Conservation (phyloP, 1,140 invertebrate species). For the Goniozus legneri region DNA sequence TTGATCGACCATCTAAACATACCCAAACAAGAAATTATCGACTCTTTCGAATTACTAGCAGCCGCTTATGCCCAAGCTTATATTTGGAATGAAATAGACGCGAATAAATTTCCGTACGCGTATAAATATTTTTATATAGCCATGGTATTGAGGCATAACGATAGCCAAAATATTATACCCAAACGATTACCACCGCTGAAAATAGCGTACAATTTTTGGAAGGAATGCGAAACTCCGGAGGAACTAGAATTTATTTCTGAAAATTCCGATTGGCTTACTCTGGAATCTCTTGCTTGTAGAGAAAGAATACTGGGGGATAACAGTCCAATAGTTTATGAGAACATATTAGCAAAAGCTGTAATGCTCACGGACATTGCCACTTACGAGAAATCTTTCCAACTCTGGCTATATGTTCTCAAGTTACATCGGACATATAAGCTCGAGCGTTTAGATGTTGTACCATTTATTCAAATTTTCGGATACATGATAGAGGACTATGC, state of each 20-base stretch:
- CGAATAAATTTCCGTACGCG: too few relatives aligned
- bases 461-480: slow-evolving; percentile 88
- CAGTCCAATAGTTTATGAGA: slow-evolving; percentile 86
- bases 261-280: slow-evolving; percentile 81
- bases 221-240: slow-evolving; percentile 75
- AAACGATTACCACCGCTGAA: slow-evolving; percentile 70
- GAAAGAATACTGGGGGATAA: slow-evolving; percentile 78
- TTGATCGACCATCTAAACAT: slow-evolving; percentile 68
- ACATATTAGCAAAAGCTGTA: slow-evolving; percentile 86
- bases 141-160: slow-evolving; percentile 61
- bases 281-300: slow-evolving; percentile 87
- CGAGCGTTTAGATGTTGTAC: slow-evolving; percentile 77
- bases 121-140: slow-evolving; percentile 70
- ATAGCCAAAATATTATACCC: slow-evolving; percentile 59
- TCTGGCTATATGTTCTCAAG: slow-evolving; percentile 87
- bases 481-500: slow-evolving; percentile 86
- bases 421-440: slow-evolving; percentile 75
- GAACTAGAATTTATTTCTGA: slow-evolving; percentile 73
- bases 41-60: slow-evolving; percentile 84
- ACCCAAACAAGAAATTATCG: slow-evolving; percentile 71
- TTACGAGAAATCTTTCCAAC: slow-evolving; percentile 83
- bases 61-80: slow-evolving; percentile 92
- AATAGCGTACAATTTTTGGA: slow-evolving; percentile 81
- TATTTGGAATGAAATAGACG: slow-evolving; percentile 78
- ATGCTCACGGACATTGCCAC: slow-evolving; percentile 86